These are phyloP conservation scores for Leptopterna dolabrata DNA, from an alignment of 2,888 invertebrate genomes.

Conservation along the genomic window DNA sequence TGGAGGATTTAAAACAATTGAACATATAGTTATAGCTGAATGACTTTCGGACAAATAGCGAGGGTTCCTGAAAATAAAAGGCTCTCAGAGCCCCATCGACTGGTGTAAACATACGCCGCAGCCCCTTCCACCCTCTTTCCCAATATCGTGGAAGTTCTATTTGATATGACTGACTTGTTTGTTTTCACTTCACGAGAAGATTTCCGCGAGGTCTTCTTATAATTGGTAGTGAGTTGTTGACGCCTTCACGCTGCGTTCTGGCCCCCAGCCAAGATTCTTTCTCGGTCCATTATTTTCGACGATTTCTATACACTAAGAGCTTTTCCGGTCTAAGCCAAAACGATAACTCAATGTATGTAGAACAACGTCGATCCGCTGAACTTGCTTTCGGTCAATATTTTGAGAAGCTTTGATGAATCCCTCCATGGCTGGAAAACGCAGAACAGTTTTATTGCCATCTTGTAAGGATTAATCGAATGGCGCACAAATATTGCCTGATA, in stretches of 20 bases:
- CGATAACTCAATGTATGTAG: too few relatives aligned
- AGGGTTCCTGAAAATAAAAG: neutral
- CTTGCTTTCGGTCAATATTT: too few relatives aligned
- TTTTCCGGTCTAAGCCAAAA: neutral
- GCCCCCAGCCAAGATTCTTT: neutral
- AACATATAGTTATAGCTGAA: too few relatives aligned
- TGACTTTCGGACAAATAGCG: neutral
- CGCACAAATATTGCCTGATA: too few relatives aligned
- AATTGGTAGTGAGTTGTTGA: neutral
- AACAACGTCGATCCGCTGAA: too few relatives aligned
- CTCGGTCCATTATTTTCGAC: neutral
- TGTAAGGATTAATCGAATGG: too few relatives aligned
- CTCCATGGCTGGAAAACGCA: too few relatives aligned
- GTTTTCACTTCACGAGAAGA: conserved; percentile 3
- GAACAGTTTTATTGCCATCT: too few relatives aligned
- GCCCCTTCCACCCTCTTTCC: neutral
- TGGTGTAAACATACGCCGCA: neutral
- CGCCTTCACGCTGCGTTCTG: neutral
- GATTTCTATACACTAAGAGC: neutral
- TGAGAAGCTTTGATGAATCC: too few relatives aligned
- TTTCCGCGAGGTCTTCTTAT: neutral
- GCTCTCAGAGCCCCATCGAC: neutral
- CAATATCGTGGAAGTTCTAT: neutral
- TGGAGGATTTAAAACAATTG: too few relatives aligned
- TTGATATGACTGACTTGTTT: neutral